These are phyloP conservation scores for Drosophila atripex DNA, from an alignment of 2,888 invertebrate species.

Conservation along the genomic window DNA sequence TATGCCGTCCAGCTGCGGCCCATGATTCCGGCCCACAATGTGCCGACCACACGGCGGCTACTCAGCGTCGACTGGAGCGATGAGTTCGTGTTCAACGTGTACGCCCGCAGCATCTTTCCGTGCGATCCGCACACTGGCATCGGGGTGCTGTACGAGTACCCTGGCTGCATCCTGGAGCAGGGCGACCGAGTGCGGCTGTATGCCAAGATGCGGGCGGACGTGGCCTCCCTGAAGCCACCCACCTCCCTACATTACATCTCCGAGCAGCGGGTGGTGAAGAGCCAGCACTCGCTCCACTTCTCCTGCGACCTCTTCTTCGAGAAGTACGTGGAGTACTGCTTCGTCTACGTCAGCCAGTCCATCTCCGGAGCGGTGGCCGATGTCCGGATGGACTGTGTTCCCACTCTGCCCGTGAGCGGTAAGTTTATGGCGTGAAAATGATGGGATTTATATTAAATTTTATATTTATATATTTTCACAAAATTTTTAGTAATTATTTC, in stretches of 20 bases:
- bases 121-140: slow-evolving; percentile 90
- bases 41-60: slow-evolving; percentile 77
- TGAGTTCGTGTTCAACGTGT: slow-evolving; percentile 93
- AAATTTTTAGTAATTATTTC: too few species aligned
- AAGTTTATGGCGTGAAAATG: slow-evolving; percentile 61
- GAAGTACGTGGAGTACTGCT: slow-evolving; percentile 93
- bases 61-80: slow-evolving; percentile 90
- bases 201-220: slow-evolving; percentile 89
- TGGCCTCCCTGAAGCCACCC: slow-evolving; percentile 88
- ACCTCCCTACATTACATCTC: slow-evolving; percentile 87
- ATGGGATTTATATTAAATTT: not conserved
- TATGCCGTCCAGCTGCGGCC: slow-evolving; percentile 90
- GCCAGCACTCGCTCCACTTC: slow-evolving; percentile 90
- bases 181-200: slow-evolving; percentile 92
- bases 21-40: slow-evolving; percentile 86
- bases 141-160: slow-evolving; percentile 92
- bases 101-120: slow-evolving; percentile 92
- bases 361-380: slow-evolving; percentile 93
- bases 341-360: slow-evolving; percentile 93
- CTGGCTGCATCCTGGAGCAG: slow-evolving; percentile 90
- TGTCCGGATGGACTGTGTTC: slow-evolving; percentile 92
- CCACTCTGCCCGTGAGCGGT: slow-evolving; percentile 92
- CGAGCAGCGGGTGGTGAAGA: slow-evolving; percentile 88
- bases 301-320: slow-evolving; percentile 93
- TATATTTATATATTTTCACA: too few species aligned